phyloP scores from a whole-genome alignment of 2,888 invertebrate species.

The Lathronympha strigana region DNA sequence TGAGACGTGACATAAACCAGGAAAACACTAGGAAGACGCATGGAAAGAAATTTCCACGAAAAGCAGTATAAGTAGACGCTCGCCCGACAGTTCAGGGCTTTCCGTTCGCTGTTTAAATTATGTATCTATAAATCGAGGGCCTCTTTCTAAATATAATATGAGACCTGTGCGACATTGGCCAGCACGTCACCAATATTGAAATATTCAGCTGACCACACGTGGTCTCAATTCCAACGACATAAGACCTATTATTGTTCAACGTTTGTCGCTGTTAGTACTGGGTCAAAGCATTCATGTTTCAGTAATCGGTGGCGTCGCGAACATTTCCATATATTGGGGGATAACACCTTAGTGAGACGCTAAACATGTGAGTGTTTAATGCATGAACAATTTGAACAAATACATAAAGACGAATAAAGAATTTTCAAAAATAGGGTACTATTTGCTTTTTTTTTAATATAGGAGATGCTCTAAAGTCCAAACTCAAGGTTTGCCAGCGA shows the following conservation, averaged over 20 bases:
- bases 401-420: too few relatives aligned
- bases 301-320: constrained; percentile 2
- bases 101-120: too few relatives aligned
- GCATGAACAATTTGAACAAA: background rate
- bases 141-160: background rate
- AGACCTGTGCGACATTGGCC: constrained; percentile 1
- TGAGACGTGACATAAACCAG: too few relatives aligned
- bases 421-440: too few relatives aligned
- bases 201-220: background rate
- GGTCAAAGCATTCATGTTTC: constrained; percentile 11
- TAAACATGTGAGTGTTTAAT: background rate
- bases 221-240: background rate
- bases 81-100: too few relatives aligned
- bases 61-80: too few relatives aligned
- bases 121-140: background rate
- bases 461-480: too few relatives aligned
- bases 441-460: too few relatives aligned
- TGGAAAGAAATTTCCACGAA: too few relatives aligned
- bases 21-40: too few relatives aligned
- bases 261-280: background rate
- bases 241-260: background rate
- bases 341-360: background rate
- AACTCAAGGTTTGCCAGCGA: too few relatives aligned
- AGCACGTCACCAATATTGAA: background rate
- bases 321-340: background rate